phyloP scores from a whole-genome alignment of 2,797 vertebrate genomes.

The Tarsius wallacei region DNA sequence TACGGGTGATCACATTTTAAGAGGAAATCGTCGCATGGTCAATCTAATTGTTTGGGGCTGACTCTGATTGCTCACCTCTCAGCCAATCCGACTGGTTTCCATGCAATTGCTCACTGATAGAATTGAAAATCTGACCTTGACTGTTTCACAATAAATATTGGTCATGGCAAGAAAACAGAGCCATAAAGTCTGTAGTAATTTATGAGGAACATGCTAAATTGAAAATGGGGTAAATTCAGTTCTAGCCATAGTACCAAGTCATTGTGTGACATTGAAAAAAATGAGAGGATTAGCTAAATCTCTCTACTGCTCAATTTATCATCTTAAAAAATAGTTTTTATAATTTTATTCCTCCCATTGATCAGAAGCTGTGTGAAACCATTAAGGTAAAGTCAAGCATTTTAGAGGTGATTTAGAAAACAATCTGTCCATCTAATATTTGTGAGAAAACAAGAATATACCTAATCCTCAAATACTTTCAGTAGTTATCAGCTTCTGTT shows the following conservation, averaged over 20 bases:
- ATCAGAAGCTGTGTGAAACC: constrained; percentile 30
- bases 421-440: constrained; percentile 14
- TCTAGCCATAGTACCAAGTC: constrained; percentile 40
- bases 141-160: constrained; percentile 62
- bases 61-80: constrained; percentile 36
- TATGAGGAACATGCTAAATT: constrained; percentile 67
- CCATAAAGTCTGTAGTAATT: constrained; percentile 68
- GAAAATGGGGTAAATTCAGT: constrained; percentile 67
- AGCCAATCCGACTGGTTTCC: constrained; percentile 66
- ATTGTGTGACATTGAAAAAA: constrained; percentile 50
- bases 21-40: constrained; percentile 5
- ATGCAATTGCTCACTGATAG: constrained; percentile 46
- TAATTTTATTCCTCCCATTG: constrained; percentile 56
- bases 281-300: neutral
- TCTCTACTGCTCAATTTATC: neutral
- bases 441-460: constrained; percentile 58
- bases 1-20: constrained; percentile 59
- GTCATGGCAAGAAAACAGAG: constrained; percentile 55
- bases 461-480: neutral
- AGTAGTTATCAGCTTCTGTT: neutral
- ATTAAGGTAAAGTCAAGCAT: constrained; percentile 61
- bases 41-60: neutral
- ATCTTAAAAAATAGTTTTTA: constrained; percentile 58
- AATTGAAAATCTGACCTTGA: constrained; percentile 72
- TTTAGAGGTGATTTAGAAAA: constrained; percentile 60